Conservation (phyloP, 2,888 invertebrate species). For the Brachynemurus nebulosus region DNA sequence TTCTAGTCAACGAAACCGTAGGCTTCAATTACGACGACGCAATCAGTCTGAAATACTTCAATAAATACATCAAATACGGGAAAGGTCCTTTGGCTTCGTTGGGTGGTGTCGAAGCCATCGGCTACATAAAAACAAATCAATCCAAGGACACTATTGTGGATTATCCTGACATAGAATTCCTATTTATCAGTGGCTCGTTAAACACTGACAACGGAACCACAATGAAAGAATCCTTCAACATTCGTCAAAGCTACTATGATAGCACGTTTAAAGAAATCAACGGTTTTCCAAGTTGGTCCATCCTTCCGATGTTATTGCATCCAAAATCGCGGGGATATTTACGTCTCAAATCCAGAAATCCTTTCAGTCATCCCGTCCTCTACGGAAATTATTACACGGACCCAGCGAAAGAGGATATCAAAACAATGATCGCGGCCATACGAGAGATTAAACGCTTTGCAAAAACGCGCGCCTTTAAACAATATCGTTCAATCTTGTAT, state of each 20-base stretch:
- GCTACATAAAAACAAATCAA: constrained; percentile 44
- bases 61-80: constrained; percentile 19
- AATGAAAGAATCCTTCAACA: background rate
- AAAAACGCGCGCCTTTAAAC: constrained; percentile 33
- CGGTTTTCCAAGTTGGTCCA: constrained; percentile 25
- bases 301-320: constrained; percentile 42
- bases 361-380: constrained; percentile 42
- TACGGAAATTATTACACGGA: constrained; percentile 43
- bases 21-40: constrained; percentile 29
- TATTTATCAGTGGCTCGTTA: constrained; percentile 40
- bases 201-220: constrained; percentile 3
- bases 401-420: constrained; percentile 30
- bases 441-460: constrained; percentile 33
- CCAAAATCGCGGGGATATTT: constrained; percentile 38
- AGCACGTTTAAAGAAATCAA: background rate
- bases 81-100: constrained; percentile 39
- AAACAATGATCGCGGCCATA: constrained; percentile 39
- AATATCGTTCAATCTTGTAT: constrained; percentile 40
- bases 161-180: constrained; percentile 55
- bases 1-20: constrained; percentile 31
- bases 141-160: constrained; percentile 35
- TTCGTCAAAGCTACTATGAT: constrained; percentile 2
- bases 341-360: constrained; percentile 36
- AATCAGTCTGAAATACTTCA: constrained; percentile 17
- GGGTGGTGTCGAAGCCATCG: constrained; percentile 48